These are phyloP conservation scores for Cyprinella venusta DNA, from an alignment of 2,797 vertebrate genomes.

Conservation along the genomic window DNA sequence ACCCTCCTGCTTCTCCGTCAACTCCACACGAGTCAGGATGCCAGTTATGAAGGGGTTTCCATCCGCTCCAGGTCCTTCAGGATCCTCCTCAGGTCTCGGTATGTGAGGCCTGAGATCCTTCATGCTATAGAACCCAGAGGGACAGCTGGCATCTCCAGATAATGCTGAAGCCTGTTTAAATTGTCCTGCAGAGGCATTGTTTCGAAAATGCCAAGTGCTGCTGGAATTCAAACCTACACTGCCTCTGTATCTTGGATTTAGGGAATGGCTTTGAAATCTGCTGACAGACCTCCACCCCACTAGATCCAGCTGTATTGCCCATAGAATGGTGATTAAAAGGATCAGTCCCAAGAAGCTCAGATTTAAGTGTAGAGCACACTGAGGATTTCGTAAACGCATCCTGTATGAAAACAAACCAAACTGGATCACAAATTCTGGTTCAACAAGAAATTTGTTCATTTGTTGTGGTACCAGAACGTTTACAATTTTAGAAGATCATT, in stretches of 20 bases:
- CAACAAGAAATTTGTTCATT: background rate
- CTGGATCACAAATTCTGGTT: background rate
- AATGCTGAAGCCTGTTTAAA: slow-evolving; percentile 27
- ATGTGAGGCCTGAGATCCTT: slow-evolving; percentile 79
- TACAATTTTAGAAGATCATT: background rate
- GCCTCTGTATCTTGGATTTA: slow-evolving; percentile 69
- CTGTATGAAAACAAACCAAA: slow-evolving; percentile 25
- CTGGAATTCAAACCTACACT: slow-evolving; percentile 71
- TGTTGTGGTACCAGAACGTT: background rate
- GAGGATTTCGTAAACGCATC: slow-evolving; percentile 69
- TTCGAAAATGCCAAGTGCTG: slow-evolving; percentile 75
- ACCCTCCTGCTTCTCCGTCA: slow-evolving; percentile 74
- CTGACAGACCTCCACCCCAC: slow-evolving; percentile 59
- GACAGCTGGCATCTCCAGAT: slow-evolving; percentile 67
- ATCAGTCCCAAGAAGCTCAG: slow-evolving; percentile 68
- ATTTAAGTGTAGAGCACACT: slow-evolving; percentile 64
- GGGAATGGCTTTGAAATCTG: slow-evolving; percentile 74
- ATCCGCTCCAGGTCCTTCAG: slow-evolving; percentile 74
- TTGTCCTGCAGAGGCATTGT: slow-evolving; percentile 62
- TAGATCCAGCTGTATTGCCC: slow-evolving; percentile 72
- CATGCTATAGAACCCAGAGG: slow-evolving; percentile 76
- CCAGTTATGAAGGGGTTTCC: slow-evolving; percentile 78
- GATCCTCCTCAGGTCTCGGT: slow-evolving; percentile 79
- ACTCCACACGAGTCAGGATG: slow-evolving; percentile 70
- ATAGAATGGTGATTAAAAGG: slow-evolving; percentile 75